A percentile compares a stretch with the other conserved stretches of the same genome.
Conservation (phyloP, 2,888 invertebrate genomes). For the Eudasyphora cyanicolor region DNA sequence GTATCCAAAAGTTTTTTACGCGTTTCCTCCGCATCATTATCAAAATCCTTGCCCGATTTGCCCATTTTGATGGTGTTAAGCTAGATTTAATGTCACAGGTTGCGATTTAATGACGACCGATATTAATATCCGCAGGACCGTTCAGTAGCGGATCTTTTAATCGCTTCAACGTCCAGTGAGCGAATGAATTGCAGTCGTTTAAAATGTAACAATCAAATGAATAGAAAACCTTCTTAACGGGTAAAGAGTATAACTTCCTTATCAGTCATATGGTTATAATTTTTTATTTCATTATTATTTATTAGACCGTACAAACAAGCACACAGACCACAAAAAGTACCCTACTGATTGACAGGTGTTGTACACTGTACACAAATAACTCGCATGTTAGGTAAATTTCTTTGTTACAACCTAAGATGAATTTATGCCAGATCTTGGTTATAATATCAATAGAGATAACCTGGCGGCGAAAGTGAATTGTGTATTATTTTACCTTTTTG, state of each 20-base stretch:
- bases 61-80: conserved; percentile 35
- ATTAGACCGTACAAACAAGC: not conserved
- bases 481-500: not conserved
- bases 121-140: not conserved
- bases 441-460: not conserved
- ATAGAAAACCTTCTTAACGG: conserved; percentile 22
- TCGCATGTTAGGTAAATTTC: not conserved
- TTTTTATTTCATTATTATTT: not conserved
- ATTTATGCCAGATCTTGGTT: not conserved
- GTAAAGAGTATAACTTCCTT: conserved; percentile 27
- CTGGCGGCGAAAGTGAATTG: too few species aligned
- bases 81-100: not conserved
- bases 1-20: conserved; percentile 44
- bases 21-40: conserved; percentile 47
- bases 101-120: not conserved
- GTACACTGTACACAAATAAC: not conserved
- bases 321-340: too few species aligned
- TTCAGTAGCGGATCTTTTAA: conserved; percentile 32
- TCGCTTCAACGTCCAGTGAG: conserved; percentile 41
- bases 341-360: conserved; percentile 41
- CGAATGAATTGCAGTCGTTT: conserved; percentile 39
- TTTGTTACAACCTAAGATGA: too few species aligned
- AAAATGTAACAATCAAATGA: conserved; percentile 18
- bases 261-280: conserved; percentile 38
- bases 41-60: not conserved